Base-by-base conservation (phyloP, 1,140 invertebrate species). In the Phocides pigmalion region DNA sequence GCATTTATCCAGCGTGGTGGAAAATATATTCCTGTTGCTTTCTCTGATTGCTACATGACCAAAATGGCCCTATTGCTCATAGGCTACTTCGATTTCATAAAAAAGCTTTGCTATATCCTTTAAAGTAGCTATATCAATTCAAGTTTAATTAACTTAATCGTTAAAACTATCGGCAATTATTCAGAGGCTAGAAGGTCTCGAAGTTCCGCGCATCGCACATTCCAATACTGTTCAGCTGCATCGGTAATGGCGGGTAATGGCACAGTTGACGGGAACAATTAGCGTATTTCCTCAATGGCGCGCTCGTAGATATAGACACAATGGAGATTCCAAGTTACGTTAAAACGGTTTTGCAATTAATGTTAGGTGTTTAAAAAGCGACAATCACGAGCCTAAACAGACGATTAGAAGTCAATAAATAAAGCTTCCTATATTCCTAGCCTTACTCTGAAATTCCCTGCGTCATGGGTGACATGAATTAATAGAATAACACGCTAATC, bases 211-310 rank as follows among this genome's bases (percentile, higher is more conserved):
- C 70, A 68, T 70, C 63, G 54, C 74, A 74, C 74, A 80, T 83
- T 74, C 81, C 84, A 61, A 82, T 81, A 79, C 69, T 68, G 68
- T 54, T 76, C 64, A 58, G 62, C 56, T 59, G 56, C 42, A 44
- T 32, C 0, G 12, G 25, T 58, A 58, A 58, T 58, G 68, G 66
- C 50, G 71, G 76, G 78, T 82, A 76, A 76, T 75, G 61, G 66
- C 62, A 59, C 72, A 68, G 67, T 66, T 72, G 75, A 70, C 64
- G 81, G 66, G 54, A 75, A 79, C 74, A 77, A 85, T 82, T 84
- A 84, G 75, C 76, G 77, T 74, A 70, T 76, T 76, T 74, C 74
- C 76, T 77, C 67, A 67, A 77, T 74, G 62, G 75, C 16, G 54
- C 19, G 54, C 64, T 51, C 22, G 6, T 51, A 69, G 49, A 59